These are phyloP conservation scores for Scaptomyza cyrtandrae DNA, from an alignment of 2,888 invertebrate genomes.

Conservation along the genomic window DNA sequence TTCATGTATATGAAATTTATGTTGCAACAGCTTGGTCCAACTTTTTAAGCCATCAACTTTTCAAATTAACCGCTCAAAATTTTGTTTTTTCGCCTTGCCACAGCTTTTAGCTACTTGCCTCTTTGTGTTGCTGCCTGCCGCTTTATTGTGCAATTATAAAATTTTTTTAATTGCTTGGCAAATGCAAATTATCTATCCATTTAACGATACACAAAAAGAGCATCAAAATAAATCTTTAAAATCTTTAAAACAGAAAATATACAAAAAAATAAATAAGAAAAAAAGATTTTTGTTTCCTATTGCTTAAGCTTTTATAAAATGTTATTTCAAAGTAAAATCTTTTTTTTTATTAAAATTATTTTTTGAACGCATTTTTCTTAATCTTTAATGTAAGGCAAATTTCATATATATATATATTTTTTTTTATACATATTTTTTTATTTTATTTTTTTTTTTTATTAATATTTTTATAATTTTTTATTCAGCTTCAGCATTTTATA, in stretches of 20 bases:
- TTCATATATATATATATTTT: no score
- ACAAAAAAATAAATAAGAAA: no score
- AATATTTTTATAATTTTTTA: no score
- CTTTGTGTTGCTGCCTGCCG: constrained; percentile 7
- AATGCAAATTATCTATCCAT: constrained; percentile 66
- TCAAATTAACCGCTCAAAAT: constrained; percentile 51
- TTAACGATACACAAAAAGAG: constrained; percentile 25
- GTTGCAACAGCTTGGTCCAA: constrained; percentile 32
- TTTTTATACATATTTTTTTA: no score
- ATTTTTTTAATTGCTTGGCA: constrained; percentile 61
- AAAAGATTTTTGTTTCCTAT: no score
- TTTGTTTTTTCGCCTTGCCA: constrained; percentile 17
- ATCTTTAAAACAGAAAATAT: neutral
- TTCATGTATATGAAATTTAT: constrained; percentile 8
- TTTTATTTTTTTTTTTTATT: no score
- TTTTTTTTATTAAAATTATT: no score
- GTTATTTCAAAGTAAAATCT: no score
- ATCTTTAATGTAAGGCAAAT: no score
- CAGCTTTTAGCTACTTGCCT: constrained; percentile 6
- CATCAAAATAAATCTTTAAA: constrained; percentile 38
- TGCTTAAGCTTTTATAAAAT: no score
- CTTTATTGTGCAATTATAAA: constrained; percentile 73
- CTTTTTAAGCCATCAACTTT: constrained; percentile 45
- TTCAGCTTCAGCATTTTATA: no score
- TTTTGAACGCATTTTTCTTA: no score